Evolutionary conservation across 2,797 vertebrate species (phyloP).

Genomic region (Melanotaenia boesemani): DNA sequence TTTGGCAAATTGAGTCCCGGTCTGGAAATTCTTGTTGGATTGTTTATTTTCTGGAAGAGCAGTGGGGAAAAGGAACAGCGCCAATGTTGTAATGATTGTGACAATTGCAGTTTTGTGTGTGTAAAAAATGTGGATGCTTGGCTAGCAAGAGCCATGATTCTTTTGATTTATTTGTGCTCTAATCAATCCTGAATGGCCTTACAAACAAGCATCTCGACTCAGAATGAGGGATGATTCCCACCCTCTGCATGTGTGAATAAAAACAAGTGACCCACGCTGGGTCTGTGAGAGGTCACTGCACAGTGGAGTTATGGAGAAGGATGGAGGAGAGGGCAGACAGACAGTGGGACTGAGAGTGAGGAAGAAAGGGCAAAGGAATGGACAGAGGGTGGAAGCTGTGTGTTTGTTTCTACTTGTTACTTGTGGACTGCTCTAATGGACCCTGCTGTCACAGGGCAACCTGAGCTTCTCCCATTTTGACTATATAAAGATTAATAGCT

Average conservation of each 20-base stretch:
- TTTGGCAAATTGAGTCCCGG: constrained; percentile 42
- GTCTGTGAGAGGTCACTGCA: constrained; percentile 64
- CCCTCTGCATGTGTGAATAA: constrained; percentile 52
- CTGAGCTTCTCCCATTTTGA: constrained; percentile 51
- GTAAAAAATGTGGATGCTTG: constrained; percentile 56
- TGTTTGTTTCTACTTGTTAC: constrained; percentile 62
- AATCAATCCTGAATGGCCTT: constrained; percentile 43
- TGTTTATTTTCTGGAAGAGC: constrained; percentile 68
- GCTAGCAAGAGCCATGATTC: constrained; percentile 36
- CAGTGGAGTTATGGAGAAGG: constrained; percentile 57
- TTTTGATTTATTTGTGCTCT: constrained; percentile 62
- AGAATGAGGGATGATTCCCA: constrained; percentile 48
- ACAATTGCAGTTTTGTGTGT: constrained; percentile 69
- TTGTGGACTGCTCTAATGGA: constrained; percentile 51
- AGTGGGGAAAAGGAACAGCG: constrained; percentile 48
- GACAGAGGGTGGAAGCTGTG: constrained; percentile 27
- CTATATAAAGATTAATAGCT: constrained; percentile 65
- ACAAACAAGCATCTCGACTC: constrained; percentile 53
- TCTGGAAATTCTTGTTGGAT: constrained; percentile 70
- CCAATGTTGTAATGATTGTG: constrained; percentile 61
- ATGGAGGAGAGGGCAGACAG: constrained; percentile 45
- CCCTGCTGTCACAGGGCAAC: constrained; percentile 28
- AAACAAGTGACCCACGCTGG: constrained; percentile 65
- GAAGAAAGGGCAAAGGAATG: constrained; percentile 16
- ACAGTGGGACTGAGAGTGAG: constrained; percentile 44